Evolutionary conservation across 1,140 invertebrate genomes (phyloP).

Genomic region (Formica selysi): DNA sequence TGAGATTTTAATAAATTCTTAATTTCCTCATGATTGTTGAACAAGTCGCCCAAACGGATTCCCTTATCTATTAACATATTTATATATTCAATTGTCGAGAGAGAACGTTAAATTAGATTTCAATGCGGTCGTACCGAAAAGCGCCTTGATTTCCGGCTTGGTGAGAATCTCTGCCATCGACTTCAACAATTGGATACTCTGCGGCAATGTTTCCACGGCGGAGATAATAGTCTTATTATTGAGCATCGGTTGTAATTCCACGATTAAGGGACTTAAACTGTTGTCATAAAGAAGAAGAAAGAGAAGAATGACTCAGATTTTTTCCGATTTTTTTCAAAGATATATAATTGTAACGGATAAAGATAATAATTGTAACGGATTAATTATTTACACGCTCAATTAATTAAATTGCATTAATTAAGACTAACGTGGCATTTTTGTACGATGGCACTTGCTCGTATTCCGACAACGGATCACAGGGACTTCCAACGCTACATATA

Average conservation of each 20-base stretch:
- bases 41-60: constrained; percentile 86
- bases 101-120: background rate
- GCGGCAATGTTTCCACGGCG: constrained; percentile 86
- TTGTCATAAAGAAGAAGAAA: background rate
- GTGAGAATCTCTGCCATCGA: constrained; percentile 88
- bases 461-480: constrained; percentile 87
- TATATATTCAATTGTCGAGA: background rate
- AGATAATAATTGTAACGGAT: background rate
- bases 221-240: constrained; percentile 85
- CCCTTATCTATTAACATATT: constrained; percentile 85
- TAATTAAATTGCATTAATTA: background rate
- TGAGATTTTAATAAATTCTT: constrained; percentile 82
- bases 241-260: constrained; percentile 85
- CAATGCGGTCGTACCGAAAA: constrained; percentile 84
- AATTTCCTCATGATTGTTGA: constrained; percentile 85
- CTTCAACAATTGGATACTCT: constrained; percentile 88
- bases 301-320: background rate
- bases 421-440: constrained; percentile 88
- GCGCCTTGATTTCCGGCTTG: constrained; percentile 87
- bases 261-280: constrained; percentile 84
- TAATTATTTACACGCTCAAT: background rate
- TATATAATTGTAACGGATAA: background rate
- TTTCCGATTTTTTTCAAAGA: no score
- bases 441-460: constrained; percentile 89
- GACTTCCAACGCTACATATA: constrained; percentile 89